Evolutionary conservation across 2,113 vertebrate species (phyloP).

Genomic region (Madoqua kirkii): DNA sequence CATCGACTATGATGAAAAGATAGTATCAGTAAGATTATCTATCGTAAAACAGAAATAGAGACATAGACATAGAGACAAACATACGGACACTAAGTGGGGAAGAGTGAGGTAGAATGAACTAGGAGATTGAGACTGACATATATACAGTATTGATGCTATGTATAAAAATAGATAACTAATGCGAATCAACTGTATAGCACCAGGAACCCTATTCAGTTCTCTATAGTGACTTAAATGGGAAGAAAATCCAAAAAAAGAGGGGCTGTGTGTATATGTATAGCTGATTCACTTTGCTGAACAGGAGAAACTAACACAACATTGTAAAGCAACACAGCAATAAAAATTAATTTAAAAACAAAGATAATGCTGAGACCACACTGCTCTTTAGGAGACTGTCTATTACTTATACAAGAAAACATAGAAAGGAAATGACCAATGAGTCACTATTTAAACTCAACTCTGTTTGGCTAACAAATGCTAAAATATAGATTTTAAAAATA

Average conservation of each 20-base stretch:
- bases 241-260: neutral
- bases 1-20: neutral
- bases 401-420: neutral
- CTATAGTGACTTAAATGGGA: neutral
- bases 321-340: neutral
- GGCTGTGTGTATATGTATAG: neutral
- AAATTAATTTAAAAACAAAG: neutral
- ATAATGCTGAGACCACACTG: neutral
- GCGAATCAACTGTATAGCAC: neutral
- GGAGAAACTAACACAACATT: neutral
- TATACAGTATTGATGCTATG: neutral
- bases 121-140: neutral
- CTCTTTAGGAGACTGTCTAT: neutral
- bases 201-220: neutral
- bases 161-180: neutral
- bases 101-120: neutral
- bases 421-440: neutral
- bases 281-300: neutral
- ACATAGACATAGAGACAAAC: neutral
- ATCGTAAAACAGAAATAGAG: neutral
- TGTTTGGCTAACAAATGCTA: neutral
- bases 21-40: neutral
- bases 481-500: neutral
- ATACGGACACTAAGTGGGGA: neutral
- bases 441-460: neutral